These are phyloP conservation scores for Grammomys surdaster DNA, from an alignment of 2,113 vertebrate species.

Conservation along the genomic window DNA sequence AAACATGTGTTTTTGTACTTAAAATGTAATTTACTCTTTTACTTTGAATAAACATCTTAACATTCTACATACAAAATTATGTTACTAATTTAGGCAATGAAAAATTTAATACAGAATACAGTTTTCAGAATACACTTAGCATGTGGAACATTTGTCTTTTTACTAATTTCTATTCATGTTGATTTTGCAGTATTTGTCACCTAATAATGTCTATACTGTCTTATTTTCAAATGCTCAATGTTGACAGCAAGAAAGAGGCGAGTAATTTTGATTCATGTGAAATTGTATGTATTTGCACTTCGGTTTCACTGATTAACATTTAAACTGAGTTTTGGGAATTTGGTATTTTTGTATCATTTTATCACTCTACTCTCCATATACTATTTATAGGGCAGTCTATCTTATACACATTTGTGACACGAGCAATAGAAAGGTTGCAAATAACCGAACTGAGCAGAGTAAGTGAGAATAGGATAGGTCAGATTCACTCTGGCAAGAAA, in stretches of 20 bases:
- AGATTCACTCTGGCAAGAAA: constrained; percentile 75
- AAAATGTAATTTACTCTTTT: not conserved
- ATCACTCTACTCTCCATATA: constrained; percentile 26
- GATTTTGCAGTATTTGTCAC: not conserved
- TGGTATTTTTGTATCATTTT: constrained; percentile 40
- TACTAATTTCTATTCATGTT: not conserved
- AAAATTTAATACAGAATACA: not conserved
- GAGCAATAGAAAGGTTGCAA: constrained; percentile 52
- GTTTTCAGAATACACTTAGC: not conserved
- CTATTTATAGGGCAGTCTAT: constrained; percentile 33
- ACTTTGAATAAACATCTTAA: not conserved
- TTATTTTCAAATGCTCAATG: not conserved
- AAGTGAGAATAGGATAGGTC: constrained; percentile 49
- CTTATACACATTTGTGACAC: constrained; percentile 47
- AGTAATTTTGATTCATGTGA: not conserved
- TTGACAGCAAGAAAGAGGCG: not conserved
- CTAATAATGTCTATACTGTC: not conserved
- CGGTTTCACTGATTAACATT: constrained; percentile 39
- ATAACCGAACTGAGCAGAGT: constrained; percentile 5
- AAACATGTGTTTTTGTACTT: not conserved
- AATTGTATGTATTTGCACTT: not conserved
- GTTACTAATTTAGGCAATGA: not conserved
- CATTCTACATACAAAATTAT: not conserved
- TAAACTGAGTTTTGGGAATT: not conserved
- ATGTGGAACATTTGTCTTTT: not conserved